These are phyloP conservation scores for Apis florea DNA, from an alignment of 1,140 invertebrate genomes.

Conservation along the genomic window DNA sequence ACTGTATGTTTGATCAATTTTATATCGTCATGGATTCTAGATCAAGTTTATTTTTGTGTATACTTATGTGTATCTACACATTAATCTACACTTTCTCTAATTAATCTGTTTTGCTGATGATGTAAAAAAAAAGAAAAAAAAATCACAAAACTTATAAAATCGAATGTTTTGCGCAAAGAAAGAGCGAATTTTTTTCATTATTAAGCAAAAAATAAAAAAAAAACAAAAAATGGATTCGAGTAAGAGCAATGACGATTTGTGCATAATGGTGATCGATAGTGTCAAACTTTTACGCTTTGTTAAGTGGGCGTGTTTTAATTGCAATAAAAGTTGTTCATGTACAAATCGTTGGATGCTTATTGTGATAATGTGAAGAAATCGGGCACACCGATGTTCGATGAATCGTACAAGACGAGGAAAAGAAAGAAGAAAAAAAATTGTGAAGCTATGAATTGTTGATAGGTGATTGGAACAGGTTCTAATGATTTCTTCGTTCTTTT, in stretches of 20 bases:
- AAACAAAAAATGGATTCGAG: background rate
- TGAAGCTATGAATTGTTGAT: background rate
- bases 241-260: background rate
- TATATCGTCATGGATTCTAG: background rate
- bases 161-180: background rate
- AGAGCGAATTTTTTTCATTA: background rate
- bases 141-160: background rate
- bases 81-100: conserved; percentile 13
- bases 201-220: background rate
- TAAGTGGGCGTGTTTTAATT: background rate
- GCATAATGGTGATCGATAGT: background rate
- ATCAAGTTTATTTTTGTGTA: conserved; percentile 33
- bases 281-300: background rate
- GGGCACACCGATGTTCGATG: background rate
- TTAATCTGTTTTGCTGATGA: background rate
- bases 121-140: background rate
- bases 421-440: too few species aligned
- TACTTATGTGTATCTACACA: conserved; percentile 4
- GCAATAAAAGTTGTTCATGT: background rate
- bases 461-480: too few species aligned
- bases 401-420: background rate
- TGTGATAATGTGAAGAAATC: background rate
- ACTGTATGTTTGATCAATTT: background rate
- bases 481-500: too few species aligned
- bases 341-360: background rate